Evolutionary conservation across 2,113 vertebrate species (phyloP), one percentile per base, ranked within the genome.

Genomic region (Sceloporus tristichus): DNA sequence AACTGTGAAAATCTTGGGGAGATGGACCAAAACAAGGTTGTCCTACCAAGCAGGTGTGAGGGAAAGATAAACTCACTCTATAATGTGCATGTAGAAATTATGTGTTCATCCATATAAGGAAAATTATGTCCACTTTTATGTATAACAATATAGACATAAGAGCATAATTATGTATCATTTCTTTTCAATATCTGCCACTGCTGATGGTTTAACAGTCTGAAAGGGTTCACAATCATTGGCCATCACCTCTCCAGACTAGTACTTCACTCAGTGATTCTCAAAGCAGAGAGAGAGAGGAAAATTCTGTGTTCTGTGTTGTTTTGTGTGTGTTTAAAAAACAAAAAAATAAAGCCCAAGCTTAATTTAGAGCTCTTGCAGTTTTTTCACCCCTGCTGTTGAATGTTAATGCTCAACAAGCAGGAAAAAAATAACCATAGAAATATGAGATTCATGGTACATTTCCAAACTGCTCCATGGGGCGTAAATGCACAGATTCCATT

Each of bases 401-500:
- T 83, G 75, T 70, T 84, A 84, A 88, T 88, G 68, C 74, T 56
- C 10, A 77, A 82, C 56, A 86, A 86, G 3, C 27, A 40, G 53
- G 38, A 29, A 76, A 70, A 76, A 70, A 88, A 78, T 78, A 83
- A 78, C 80, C 62, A 40, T 56, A 27, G 16, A 68, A 70, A 78
- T 86, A 0, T 0, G 1, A 73, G 87, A 0, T 82, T 66, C 80
- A 56, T 2, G 0, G 70, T 2, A 27, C 1, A 0, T n/a, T n/a
- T 42, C 1, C 1, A 38, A 86, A 85, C 16, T 53, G 40, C 42
- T 34, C 14, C 0, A 75, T 76, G 87, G 85, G 91, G 90, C 62
- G 23, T 0, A 53, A 91, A 87, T 8, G 0, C 79, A 8, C 19
- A 2, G 78, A 87, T 4, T 56, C 62, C 6, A 6, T 23, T 68